A percentile compares a stretch with the other conserved stretches of the same genome.
phyloP scores from a whole-genome alignment of 2,888 invertebrate species.

The Polietes domitor region DNA sequence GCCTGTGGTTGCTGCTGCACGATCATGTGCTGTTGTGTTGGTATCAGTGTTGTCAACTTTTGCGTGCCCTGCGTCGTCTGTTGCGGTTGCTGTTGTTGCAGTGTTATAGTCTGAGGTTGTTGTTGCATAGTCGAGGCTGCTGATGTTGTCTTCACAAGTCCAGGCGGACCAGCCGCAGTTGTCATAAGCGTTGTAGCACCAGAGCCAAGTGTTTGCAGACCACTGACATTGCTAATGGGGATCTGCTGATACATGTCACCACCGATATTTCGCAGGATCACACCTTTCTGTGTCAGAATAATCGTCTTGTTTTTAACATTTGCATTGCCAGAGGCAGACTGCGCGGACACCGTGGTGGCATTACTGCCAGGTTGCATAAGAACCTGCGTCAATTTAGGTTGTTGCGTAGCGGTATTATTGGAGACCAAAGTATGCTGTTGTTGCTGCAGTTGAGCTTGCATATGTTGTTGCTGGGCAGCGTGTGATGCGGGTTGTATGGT shows the following conservation, averaged over 20 bases:
- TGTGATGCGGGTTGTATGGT: slow-evolving; percentile 80
- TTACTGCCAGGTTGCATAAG: slow-evolving; percentile 76
- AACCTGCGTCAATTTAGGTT: slow-evolving; percentile 80
- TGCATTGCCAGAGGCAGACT: slow-evolving; percentile 63
- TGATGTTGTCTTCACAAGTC: slow-evolving; percentile 77
- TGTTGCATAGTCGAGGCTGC: slow-evolving; percentile 69
- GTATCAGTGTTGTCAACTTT: slow-evolving; percentile 79
- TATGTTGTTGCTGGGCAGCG: slow-evolving; percentile 79
- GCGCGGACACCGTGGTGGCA: slow-evolving; percentile 68
- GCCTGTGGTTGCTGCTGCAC: slow-evolving; percentile 76
- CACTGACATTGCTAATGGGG: slow-evolving; percentile 79
- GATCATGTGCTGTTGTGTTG: slow-evolving; percentile 78
- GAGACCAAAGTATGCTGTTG: slow-evolving; percentile 80
- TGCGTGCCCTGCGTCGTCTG: slow-evolving; percentile 68
- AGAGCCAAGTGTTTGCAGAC: slow-evolving; percentile 74
- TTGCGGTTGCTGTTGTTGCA: slow-evolving; percentile 72
- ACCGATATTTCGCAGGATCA: slow-evolving; percentile 80
- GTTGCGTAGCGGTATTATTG: slow-evolving; percentile 79
- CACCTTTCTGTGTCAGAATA: slow-evolving; percentile 80
- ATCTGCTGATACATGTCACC: slow-evolving; percentile 81
- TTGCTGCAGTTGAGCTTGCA: slow-evolving; percentile 79
- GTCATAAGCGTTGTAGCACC: slow-evolving; percentile 77
- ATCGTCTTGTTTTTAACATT: slow-evolving; percentile 80
- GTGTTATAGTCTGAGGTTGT: slow-evolving; percentile 71
- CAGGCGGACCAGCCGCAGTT: slow-evolving; percentile 78